phyloP scores from a whole-genome alignment of 2,888 invertebrate genomes.

The Bellardia bayeri region DNA sequence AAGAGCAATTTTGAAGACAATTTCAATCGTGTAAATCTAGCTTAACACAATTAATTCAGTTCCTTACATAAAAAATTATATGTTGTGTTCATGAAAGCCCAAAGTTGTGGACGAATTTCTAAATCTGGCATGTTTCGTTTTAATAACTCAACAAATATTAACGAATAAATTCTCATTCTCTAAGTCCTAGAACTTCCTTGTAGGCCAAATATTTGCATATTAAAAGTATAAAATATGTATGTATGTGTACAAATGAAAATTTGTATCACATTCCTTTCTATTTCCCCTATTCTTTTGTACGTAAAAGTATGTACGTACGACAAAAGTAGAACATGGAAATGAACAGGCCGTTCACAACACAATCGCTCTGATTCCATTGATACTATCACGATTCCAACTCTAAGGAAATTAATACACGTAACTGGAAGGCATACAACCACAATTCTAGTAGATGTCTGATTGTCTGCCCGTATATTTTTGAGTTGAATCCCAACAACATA shows the following conservation, averaged over 20 bases:
- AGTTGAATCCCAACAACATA: neutral
- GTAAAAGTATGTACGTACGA: neutral
- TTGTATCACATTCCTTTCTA: slow-evolving; percentile 32
- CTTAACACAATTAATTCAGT: too few relatives aligned
- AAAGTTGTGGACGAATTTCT: too few relatives aligned
- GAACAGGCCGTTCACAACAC: slow-evolving; percentile 31
- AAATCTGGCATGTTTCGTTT: too few relatives aligned
- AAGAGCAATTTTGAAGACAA: too few relatives aligned
- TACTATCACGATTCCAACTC: neutral
- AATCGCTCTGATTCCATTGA: slow-evolving; percentile 37
- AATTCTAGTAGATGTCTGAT: slow-evolving; percentile 21
- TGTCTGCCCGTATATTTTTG: slow-evolving; percentile 1
- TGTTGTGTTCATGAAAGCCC: too few relatives aligned
- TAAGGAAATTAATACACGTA: slow-evolving; percentile 3
- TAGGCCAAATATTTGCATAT: slow-evolving; percentile 58
- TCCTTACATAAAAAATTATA: too few relatives aligned
- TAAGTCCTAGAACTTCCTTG: slow-evolving; percentile 27
- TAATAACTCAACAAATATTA: too few relatives aligned
- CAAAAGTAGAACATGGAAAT: slow-evolving; percentile 36
- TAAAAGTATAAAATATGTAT: slow-evolving; percentile 29
- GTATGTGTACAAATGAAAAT: slow-evolving; percentile 15
- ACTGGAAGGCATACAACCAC: slow-evolving; percentile 53
- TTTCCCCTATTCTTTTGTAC: neutral
- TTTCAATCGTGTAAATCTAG: too few relatives aligned
- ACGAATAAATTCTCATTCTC: slow-evolving; percentile 37